These are phyloP conservation scores for Tachina grossa DNA, from an alignment of 2,888 invertebrate genomes.

Conservation along the genomic window DNA sequence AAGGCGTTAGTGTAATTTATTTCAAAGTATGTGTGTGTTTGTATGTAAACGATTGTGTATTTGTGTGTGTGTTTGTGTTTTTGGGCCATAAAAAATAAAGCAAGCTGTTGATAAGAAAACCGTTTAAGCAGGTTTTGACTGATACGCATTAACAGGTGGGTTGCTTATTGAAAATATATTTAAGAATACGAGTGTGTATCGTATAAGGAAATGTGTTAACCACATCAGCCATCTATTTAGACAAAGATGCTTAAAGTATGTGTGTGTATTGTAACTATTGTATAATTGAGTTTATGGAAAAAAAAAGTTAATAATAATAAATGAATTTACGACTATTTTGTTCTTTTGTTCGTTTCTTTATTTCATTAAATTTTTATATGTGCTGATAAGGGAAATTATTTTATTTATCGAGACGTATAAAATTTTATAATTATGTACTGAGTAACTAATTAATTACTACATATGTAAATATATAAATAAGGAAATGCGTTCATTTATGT, in stretches of 20 bases:
- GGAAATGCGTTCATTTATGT: no score
- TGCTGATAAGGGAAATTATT: slow-evolving; percentile 56
- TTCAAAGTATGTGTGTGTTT: neutral
- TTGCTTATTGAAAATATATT: slow-evolving; percentile 26
- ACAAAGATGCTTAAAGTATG: neutral
- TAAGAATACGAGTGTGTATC: neutral
- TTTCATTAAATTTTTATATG: slow-evolving; percentile 44
- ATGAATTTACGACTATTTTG: slow-evolving; percentile 60
- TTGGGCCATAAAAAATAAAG: slow-evolving; percentile 55
- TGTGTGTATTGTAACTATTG: slow-evolving; percentile 7
- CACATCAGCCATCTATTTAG: neutral
- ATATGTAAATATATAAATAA: no score
- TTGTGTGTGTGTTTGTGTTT: slow-evolving; percentile 20
- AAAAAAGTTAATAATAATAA: slow-evolving; percentile 62
- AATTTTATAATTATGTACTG: no score
- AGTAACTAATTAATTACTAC: no score
- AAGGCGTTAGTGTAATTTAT: slow-evolving; percentile 50
- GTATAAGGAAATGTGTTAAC: slow-evolving; percentile 16
- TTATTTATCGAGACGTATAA: slow-evolving; percentile 8
- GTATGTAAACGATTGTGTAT: neutral
- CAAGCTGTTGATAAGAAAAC: slow-evolving; percentile 68
- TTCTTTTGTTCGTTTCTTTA: slow-evolving; percentile 22
- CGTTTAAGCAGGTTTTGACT: slow-evolving; percentile 50
- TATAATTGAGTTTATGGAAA: slow-evolving; percentile 62
- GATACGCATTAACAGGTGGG: slow-evolving; percentile 59